Percentiles rank a stretch among this genome's conserved stretches.
Evolutionary conservation across 2,113 vertebrate genomes (phyloP).

Genomic region (Brienomyrus brachyistius): DNA sequence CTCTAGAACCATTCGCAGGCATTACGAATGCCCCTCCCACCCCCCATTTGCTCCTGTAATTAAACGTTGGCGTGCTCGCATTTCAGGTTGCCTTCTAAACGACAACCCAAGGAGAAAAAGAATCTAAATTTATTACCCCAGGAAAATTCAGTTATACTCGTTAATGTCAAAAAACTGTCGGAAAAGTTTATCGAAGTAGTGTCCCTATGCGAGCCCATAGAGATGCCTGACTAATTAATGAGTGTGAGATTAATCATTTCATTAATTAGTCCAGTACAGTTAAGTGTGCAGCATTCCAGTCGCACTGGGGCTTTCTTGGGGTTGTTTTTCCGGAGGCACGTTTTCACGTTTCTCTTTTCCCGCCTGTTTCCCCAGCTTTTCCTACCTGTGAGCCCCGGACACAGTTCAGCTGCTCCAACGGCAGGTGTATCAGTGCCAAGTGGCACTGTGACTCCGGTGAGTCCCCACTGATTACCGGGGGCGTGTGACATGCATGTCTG

Average conservation of each 20-base stretch:
- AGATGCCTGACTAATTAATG: not conserved
- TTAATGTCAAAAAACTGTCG: not conserved
- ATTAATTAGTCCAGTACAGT: not conserved
- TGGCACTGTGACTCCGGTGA: slow-evolving; percentile 83
- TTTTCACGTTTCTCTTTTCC: not conserved
- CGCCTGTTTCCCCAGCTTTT: slow-evolving; percentile 56
- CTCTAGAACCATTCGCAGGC: not conserved
- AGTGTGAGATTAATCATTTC: not conserved
- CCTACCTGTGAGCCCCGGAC: slow-evolving; percentile 72
- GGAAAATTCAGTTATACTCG: not conserved
- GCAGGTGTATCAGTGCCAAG: slow-evolving; percentile 75
- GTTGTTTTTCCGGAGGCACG: not conserved
- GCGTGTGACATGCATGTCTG: not conserved
- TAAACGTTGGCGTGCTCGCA: not conserved
- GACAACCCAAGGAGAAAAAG: not conserved
- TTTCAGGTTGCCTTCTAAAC: not conserved
- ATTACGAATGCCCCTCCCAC: not conserved
- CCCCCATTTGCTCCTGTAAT: not conserved
- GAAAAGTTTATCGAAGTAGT: not conserved
- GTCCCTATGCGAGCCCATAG: not conserved
- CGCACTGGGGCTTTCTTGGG: not conserved
- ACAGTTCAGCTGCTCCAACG: slow-evolving; percentile 75
- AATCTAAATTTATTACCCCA: not conserved
- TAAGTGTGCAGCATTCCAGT: too few relatives aligned
- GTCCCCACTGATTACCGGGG: slow-evolving; percentile 27